Base-by-base conservation (phyloP, 2,888 invertebrate species). In the Acanthosepion esculentum region DNA sequence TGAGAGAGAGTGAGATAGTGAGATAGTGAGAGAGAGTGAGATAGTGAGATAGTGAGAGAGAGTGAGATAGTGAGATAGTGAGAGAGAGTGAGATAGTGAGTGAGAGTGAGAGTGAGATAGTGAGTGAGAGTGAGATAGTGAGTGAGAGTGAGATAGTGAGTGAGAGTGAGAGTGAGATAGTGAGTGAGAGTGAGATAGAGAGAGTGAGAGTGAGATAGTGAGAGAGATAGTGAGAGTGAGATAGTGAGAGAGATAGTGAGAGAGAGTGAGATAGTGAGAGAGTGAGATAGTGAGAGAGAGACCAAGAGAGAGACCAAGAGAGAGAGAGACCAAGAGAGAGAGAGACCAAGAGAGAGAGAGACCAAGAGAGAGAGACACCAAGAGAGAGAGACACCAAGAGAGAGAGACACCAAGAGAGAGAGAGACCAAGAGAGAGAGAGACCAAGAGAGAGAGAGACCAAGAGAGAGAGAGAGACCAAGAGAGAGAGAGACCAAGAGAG, bases 1-100 rank as follows among this genome's bases (percentile, higher is more conserved):
- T 1, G 18, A 20, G 20, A 15, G 20, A 20, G 18, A 53, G 0
- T 0, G 15, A 53, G 15, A 53, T 0, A 15, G 53, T 0, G 15
- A 15, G 15, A 53, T 0, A 23, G 4, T 1, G 91, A 15, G 20
- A 15, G 0, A 0, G 20, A 15, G 15, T 1, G 3, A 15, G 20
- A 18, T 0, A 55, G 0, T 0, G 18, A 20, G 20, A 15, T 2
- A 20, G 20, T 1, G 18, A 20, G 20, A 15, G 20, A 20, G 18
- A 53, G 0, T 0, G 15, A 53, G 15, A 53, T 0, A 15, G 53
- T 0, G 15, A 15, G 15, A 53, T 0, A 4, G 53, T 6, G 15
- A 53, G 55, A 55, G 20, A 55, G 2, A 55, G 20, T 1, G 3
- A 0, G 15, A 18, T 1, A 20, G 20, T 0, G 29, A 41, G 33